Evolutionary conservation across 2,113 vertebrate species (phyloP).

Genomic region (Rhipidura dahli): DNA sequence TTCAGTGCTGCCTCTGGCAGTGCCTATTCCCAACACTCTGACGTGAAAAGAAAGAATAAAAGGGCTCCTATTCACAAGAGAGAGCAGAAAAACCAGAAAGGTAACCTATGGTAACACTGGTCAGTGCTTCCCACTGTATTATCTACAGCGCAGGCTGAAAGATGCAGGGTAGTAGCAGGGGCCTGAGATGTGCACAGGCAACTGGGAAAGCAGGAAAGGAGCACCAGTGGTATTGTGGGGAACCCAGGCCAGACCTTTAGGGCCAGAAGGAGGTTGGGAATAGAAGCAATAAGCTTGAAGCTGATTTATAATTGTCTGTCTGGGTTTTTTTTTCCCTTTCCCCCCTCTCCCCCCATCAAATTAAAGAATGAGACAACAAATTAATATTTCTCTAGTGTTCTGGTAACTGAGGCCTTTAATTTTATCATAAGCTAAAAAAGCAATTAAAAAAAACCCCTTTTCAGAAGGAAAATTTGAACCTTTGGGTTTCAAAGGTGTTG

Average conservation of each 20-base stretch:
- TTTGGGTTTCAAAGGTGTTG: not conserved
- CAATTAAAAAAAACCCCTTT: not conserved
- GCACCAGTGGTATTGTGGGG: fast-evolving
- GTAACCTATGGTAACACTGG: not conserved
- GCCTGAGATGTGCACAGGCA: fast-evolving
- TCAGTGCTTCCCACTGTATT: not conserved
- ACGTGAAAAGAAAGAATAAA: not conserved
- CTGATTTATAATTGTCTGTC: not conserved
- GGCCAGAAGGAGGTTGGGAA: not conserved
- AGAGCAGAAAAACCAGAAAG: not conserved
- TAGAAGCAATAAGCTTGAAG: not conserved
- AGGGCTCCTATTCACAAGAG: not conserved
- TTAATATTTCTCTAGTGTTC: not conserved
- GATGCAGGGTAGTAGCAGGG: not conserved
- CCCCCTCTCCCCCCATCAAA: fast-evolving
- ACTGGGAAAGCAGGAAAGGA: not conserved
- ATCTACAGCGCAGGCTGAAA: not conserved
- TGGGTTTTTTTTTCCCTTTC: fast-evolving
- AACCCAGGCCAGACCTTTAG: not conserved
- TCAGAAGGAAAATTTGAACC: not conserved
- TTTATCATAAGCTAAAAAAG: not conserved
- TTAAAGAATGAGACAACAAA: not conserved
- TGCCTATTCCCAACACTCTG: not conserved
- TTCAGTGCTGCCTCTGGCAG: not conserved
- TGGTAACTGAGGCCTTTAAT: not conserved